Evolutionary conservation across 2,888 invertebrate species (phyloP), one percentile per base, ranked within the genome.

Genomic region (Acanthopleura granulata): DNA sequence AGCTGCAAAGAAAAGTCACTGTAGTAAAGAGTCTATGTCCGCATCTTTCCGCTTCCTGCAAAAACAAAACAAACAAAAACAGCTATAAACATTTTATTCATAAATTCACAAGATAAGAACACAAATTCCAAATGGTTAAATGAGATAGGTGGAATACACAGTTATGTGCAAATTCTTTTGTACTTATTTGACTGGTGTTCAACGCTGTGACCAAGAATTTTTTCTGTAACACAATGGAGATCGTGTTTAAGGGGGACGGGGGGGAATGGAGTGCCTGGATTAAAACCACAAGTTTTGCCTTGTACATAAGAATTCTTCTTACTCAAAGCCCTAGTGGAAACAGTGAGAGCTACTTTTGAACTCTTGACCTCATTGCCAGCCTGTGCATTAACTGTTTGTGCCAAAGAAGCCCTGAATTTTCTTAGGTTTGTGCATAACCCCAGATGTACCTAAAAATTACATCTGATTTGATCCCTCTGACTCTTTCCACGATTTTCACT

Each of bases 11-110:
- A 82, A 80, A 74, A 83, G 82, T 85, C 84, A 86, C 80, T 84
- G 84, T 12, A 86, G 78, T 40, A 85, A 72, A 0, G 82, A 78
- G 72, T 86, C 84, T 22, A 86, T 78, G 69, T 83, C 84, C 15
- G 77, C 74, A 25, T 82, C 84, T 51, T 85, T 85, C 27, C 82
- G 76, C 75, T 84, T 85, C 78, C 85, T 85, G 80, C n/a, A 81
- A 79, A 69, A 66, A 61, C 11, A 57, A 18, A 72, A 72, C 4
- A 49, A 72, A 72, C 25, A 66, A 3, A 40, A 40, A 3, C 3
- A 40, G n/a, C n/a, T 22, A 22, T 57, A 57, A 6, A 22, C 12
- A 12, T n/a, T n/a, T 57, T n/a, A n/a, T 4, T n/a, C n/a, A 57
- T 12, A 3, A 69, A 69, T 69, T 25, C 69, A 69, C 1, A 30